Evolutionary conservation across 1,140 invertebrate species (phyloP).

Genomic region (Macrostomum lignano): DNA sequence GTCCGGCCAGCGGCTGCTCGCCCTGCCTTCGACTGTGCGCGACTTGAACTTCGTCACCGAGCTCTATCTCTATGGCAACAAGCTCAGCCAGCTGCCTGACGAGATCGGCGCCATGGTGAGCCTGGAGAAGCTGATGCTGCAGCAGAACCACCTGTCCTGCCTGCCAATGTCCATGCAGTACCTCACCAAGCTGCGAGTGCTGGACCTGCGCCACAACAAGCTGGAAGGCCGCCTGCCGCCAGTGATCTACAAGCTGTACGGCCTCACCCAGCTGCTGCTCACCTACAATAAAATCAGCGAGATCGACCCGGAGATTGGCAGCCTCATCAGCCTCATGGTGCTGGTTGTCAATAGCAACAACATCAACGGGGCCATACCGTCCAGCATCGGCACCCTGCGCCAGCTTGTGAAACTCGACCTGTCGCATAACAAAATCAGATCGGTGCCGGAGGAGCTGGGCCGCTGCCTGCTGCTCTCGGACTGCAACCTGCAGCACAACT

Average conservation of each 20-base stretch:
- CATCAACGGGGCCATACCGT: too few relatives aligned
- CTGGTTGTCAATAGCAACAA: too few relatives aligned
- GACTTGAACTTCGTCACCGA: too few relatives aligned
- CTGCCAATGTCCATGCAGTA: slow-evolving; percentile 63
- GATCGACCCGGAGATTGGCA: slow-evolving; percentile 55
- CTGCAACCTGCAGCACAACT: slow-evolving; percentile 89
- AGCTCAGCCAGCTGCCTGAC: slow-evolving; percentile 53
- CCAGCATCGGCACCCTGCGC: too few relatives aligned
- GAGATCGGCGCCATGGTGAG: slow-evolving; percentile 74
- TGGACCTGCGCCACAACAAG: slow-evolving; percentile 91
- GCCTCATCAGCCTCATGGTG: too few relatives aligned
- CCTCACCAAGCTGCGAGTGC: slow-evolving; percentile 54
- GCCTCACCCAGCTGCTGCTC: slow-evolving; percentile 69
- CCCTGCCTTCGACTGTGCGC: too few relatives aligned
- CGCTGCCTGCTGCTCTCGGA: slow-evolving; percentile 69
- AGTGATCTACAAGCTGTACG: slow-evolving; percentile 75
- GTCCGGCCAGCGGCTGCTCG: too few relatives aligned
- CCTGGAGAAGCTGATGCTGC: slow-evolving; percentile 63
- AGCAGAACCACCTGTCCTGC: slow-evolving; percentile 81
- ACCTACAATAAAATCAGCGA: slow-evolving; percentile 75
- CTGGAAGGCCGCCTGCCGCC: too few relatives aligned
- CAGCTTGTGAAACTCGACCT: too few relatives aligned
- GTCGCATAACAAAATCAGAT: too few relatives aligned
- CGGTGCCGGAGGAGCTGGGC: too few relatives aligned
- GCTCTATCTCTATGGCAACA: slow-evolving; percentile 90